Evolutionary conservation across 1,140 invertebrate species (phyloP).

Genomic region (Drosophila prosaltans): DNA sequence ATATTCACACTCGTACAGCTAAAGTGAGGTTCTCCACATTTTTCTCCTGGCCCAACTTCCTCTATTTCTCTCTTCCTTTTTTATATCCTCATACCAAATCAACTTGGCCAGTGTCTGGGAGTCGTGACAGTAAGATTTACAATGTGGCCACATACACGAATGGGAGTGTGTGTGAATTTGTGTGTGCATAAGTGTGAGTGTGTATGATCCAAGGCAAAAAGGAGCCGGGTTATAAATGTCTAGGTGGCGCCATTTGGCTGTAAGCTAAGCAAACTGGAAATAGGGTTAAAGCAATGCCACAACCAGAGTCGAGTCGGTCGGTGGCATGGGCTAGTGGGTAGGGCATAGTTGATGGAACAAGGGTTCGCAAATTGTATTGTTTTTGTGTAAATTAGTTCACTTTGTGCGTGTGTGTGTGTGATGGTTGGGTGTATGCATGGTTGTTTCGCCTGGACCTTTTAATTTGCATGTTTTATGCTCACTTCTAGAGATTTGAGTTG

Average conservation of each 20-base stretch:
- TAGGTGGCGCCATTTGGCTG: conserved; percentile 76
- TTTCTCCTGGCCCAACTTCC: not conserved
- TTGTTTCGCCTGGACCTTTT: conserved; percentile 78
- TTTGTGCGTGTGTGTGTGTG: conserved; percentile 46
- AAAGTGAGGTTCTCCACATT: conserved; percentile 8
- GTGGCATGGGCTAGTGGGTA: not conserved
- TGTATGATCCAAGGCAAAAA: conserved; percentile 9
- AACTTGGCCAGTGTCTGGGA: conserved; percentile 60
- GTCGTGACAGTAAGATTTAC: conserved; percentile 79
- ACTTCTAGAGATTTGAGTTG: conserved; percentile 78
- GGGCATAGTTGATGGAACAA: conserved; percentile 50
- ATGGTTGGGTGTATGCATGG: conserved; percentile 47
- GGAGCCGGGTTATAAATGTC: conserved; percentile 66
- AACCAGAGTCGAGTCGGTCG: not conserved
- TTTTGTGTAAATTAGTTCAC: conserved; percentile 81
- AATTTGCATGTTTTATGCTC: conserved; percentile 82
- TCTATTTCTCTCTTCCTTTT: conserved; percentile 9
- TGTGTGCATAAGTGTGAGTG: not conserved
- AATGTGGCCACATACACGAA: conserved; percentile 65
- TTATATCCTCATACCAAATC: conserved; percentile 32
- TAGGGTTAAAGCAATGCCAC: conserved; percentile 60
- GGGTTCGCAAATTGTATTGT: conserved; percentile 79
- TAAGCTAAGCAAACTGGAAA: conserved; percentile 58
- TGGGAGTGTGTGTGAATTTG: conserved; percentile 25
- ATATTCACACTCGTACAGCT: conserved; percentile 48